Percentiles rank a stretch among this genome's conserved stretches.
Evolutionary conservation across 2,888 invertebrate genomes (phyloP).

Genomic region (Leptinotarsa haldemani): DNA sequence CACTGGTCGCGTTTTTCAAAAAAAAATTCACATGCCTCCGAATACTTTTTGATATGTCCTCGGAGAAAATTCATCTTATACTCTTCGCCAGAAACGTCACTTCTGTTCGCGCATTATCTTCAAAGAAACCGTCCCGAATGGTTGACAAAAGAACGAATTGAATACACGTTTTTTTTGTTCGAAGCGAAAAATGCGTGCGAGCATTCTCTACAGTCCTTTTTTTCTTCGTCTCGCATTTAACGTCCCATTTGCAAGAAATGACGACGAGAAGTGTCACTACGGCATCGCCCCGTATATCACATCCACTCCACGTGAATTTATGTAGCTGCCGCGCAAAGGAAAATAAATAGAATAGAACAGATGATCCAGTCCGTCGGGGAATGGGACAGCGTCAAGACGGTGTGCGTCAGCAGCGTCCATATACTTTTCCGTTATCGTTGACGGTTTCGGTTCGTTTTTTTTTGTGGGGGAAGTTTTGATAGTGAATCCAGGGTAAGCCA

Average conservation of each 20-base stretch:
- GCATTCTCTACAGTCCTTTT: conserved; percentile 11
- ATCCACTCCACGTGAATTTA: conserved; percentile 29
- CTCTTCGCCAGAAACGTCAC: neutral
- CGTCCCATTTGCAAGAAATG: conserved; percentile 32
- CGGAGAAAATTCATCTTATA: neutral
- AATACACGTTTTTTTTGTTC: neutral
- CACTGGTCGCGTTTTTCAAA: too few relatives aligned
- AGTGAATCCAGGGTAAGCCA: too few relatives aligned
- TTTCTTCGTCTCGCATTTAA: conserved; percentile 28
- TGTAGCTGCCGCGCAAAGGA: conserved; percentile 29
- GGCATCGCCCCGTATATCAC: conserved; percentile 36
- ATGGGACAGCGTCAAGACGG: conserved; percentile 48
- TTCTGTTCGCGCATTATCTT: neutral
- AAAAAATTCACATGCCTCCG: too few relatives aligned
- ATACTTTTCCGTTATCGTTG: too few relatives aligned
- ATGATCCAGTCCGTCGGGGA: conserved; percentile 31
- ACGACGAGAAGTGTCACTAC: conserved; percentile 25
- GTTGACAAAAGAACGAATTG: neutral
- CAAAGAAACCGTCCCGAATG: neutral
- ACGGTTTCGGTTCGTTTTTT: neutral
- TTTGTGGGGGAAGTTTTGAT: neutral
- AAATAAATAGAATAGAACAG: conserved; percentile 38
- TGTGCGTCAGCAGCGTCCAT: conserved; percentile 38
- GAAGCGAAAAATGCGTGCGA: neutral
- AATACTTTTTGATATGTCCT: neutral